Evolutionary conservation across 2,113 vertebrate species (phyloP).

Genomic region (Scortum barcoo): DNA sequence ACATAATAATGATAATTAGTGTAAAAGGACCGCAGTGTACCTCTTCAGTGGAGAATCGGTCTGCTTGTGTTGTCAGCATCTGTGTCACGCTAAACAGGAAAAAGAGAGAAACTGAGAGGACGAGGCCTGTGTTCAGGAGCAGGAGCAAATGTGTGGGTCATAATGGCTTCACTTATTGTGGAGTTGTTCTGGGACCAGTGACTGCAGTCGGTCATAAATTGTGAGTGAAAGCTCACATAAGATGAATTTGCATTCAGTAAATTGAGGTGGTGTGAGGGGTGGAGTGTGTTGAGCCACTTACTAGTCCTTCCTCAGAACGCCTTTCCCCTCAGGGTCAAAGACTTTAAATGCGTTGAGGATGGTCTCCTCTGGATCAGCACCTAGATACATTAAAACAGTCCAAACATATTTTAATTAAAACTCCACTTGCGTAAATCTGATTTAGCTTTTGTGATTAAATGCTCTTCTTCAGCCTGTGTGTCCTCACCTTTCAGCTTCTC

Average conservation of each 20-base stretch:
- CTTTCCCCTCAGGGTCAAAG: slow-evolving; percentile 95
- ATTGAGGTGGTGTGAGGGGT: background rate
- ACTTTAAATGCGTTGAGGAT: slow-evolving; percentile 98
- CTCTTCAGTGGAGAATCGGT: slow-evolving; percentile 94
- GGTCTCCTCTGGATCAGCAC: slow-evolving; percentile 93
- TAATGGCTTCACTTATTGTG: background rate
- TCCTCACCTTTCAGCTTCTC: too few relatives aligned
- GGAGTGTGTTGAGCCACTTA: slow-evolving; percentile 81
- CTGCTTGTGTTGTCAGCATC: slow-evolving; percentile 96
- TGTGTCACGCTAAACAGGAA: slow-evolving; percentile 88
- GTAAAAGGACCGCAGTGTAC: slow-evolving; percentile 74
- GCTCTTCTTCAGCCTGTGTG: too few relatives aligned
- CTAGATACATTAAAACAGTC: slow-evolving; percentile 72
- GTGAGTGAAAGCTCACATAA: background rate
- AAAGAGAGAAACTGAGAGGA: slow-evolving; percentile 11
- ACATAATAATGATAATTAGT: slow-evolving; percentile 36
- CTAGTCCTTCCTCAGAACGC: slow-evolving; percentile 93
- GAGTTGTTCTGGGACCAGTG: background rate
- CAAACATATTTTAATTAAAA: too few relatives aligned
- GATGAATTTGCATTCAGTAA: slow-evolving; percentile 13
- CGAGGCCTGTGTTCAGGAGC: background rate
- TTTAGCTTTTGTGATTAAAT: too few relatives aligned
- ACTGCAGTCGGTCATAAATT: slow-evolving; percentile 11
- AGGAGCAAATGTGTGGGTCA: background rate
- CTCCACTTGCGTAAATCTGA: too few relatives aligned